These are phyloP conservation scores for Panurus biarmicus DNA, from an alignment of 2,113 vertebrate genomes.

Conservation along the genomic window DNA sequence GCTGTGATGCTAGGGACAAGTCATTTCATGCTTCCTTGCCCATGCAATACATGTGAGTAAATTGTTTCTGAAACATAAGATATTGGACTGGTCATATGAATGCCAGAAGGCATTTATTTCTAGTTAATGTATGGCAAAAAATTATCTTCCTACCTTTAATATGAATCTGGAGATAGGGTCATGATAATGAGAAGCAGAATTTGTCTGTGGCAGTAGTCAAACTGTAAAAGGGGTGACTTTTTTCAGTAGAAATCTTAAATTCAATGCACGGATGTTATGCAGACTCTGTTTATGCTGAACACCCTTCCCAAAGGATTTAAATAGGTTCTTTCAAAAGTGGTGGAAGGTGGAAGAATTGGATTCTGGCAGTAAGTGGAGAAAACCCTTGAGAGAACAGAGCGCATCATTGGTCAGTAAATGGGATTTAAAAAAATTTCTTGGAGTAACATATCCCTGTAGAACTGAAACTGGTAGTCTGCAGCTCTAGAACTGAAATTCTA, in stretches of 20 bases:
- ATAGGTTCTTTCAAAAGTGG: not conserved
- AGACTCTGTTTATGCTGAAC: not conserved
- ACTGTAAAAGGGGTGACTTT: not conserved
- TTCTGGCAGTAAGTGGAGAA: not conserved
- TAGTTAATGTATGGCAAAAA: not conserved
- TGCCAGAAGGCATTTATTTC: slow-evolving; percentile 4
- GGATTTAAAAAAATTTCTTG: not conserved
- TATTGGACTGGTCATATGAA: not conserved
- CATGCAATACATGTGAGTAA: not conserved
- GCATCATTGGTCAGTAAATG: not conserved
- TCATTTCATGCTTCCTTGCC: slow-evolving; percentile 14
- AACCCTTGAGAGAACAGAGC: not conserved
- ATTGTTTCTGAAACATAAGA: slow-evolving; percentile 23
- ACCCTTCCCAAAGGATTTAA: not conserved
- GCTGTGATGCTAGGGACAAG: not conserved
- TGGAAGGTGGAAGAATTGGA: not conserved
- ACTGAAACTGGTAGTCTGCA: not conserved
- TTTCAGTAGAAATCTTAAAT: not conserved
- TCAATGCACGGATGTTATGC: not conserved
- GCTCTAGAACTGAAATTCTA: not conserved
- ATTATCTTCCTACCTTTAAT: not conserved
- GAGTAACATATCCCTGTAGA: not conserved
- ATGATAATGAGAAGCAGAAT: not conserved
- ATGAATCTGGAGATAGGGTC: not conserved
- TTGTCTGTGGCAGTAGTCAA: not conserved